Percentiles rank a stretch among this genome's conserved stretches.
Evolutionary conservation across 2,888 invertebrate species (phyloP).

Genomic region (Blastobasis lacticolella): DNA sequence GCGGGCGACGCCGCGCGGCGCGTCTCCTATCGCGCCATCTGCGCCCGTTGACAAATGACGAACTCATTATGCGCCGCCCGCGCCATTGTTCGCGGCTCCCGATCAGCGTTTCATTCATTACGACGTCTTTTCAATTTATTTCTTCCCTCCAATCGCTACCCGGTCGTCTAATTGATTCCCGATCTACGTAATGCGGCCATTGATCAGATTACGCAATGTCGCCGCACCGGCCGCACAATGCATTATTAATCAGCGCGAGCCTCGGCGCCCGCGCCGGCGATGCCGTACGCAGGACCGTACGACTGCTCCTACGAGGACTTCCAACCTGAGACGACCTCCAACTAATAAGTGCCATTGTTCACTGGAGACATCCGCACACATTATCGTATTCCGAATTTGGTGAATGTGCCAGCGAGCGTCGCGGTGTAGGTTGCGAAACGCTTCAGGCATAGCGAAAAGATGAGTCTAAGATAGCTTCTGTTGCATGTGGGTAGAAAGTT

Average conservation of each 20-base stretch:
- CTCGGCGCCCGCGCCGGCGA: not conserved
- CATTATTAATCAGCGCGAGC: slow-evolving; percentile 51
- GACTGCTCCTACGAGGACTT: too few species aligned
- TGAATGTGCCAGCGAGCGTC: slow-evolving; percentile 54
- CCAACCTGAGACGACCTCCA: too few species aligned
- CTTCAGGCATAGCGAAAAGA: slow-evolving; percentile 48
- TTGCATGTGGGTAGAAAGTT: slow-evolving; percentile 53
- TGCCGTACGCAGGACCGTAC: too few species aligned
- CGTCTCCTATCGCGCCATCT: slow-evolving; percentile 13
- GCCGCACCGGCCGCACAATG: slow-evolving; percentile 63
- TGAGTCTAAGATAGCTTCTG: slow-evolving; percentile 39
- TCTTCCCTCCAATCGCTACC: slow-evolving; percentile 41
- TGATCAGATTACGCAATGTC: slow-evolving; percentile 69
- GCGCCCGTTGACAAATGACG: slow-evolving; percentile 37
- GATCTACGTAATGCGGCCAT: slow-evolving; percentile 44
- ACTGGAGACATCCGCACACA: slow-evolving; percentile 41
- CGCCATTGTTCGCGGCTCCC: slow-evolving; percentile 30
- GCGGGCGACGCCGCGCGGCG: slow-evolving; percentile 19
- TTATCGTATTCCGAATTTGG: slow-evolving; percentile 55
- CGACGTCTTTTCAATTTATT: slow-evolving; percentile 24
- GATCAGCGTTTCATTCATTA: slow-evolving; percentile 36
- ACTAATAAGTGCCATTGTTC: slow-evolving; percentile 46
- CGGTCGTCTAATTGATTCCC: slow-evolving; percentile 60
- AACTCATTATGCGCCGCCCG: slow-evolving; percentile 34
- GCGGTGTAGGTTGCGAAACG: slow-evolving; percentile 49